Evolutionary conservation across 2,888 invertebrate genomes (phyloP).

Genomic region (Cantharis rufa): DNA sequence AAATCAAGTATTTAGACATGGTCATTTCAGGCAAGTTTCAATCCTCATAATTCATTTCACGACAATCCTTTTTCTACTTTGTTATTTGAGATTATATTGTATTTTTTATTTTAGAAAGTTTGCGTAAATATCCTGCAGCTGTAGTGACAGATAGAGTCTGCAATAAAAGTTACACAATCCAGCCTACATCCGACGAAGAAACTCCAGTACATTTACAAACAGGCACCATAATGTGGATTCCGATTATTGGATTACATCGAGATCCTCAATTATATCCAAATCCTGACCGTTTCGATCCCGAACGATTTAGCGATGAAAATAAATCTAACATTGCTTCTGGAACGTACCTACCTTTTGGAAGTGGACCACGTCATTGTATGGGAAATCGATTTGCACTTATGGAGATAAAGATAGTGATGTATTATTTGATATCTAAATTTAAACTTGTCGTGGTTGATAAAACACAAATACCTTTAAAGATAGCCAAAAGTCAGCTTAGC

Average conservation of each 20-base stretch:
- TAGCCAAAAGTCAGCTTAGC: too few relatives aligned
- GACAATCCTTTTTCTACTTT: too few relatives aligned
- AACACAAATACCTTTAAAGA: slow-evolving; percentile 40
- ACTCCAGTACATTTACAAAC: slow-evolving; percentile 27
- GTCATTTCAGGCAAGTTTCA: background rate
- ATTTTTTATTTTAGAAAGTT: slow-evolving; percentile 33
- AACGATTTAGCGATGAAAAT: slow-evolving; percentile 59
- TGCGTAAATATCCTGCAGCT: slow-evolving; percentile 43
- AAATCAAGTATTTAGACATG: slow-evolving; percentile 4
- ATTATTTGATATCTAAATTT: too few relatives aligned
- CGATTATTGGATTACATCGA: slow-evolving; percentile 41
- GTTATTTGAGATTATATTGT: too few relatives aligned
- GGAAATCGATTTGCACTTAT: too few relatives aligned
- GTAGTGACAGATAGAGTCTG: slow-evolving; percentile 36
- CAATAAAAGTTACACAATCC: slow-evolving; percentile 37
- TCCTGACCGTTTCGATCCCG: slow-evolving; percentile 48
- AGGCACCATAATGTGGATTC: slow-evolving; percentile 36
- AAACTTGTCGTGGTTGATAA: slow-evolving; percentile 31
- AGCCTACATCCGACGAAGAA: slow-evolving; percentile 30
- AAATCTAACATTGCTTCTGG: slow-evolving; percentile 56
- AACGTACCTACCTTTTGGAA: slow-evolving; percentile 37
- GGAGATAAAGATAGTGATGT: too few relatives aligned
- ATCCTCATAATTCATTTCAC: too few relatives aligned
- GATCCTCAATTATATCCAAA: slow-evolving; percentile 43
- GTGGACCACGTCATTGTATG: too few relatives aligned